These are phyloP conservation scores for Cheilosia urbana DNA, from an alignment of 2,888 invertebrate genomes.

Conservation along the genomic window DNA sequence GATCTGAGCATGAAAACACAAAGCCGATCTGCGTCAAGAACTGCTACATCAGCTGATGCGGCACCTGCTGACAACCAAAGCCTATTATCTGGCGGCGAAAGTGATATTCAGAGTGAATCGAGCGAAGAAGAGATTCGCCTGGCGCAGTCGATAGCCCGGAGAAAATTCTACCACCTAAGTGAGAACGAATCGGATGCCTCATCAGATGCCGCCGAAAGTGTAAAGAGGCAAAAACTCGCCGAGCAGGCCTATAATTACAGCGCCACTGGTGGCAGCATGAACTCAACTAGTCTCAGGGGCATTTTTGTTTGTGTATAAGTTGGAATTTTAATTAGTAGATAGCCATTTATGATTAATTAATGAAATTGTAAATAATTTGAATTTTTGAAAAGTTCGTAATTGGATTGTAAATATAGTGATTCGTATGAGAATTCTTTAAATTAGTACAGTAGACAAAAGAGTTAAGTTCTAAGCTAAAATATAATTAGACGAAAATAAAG, in stretches of 20 bases:
- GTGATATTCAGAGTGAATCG: slow-evolving; percentile 78
- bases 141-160: slow-evolving; percentile 67
- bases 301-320: slow-evolving; percentile 80
- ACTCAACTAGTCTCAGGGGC: slow-evolving; percentile 80
- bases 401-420: slow-evolving; percentile 39
- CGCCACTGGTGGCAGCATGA: slow-evolving; percentile 76
- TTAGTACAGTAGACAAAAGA: slow-evolving; percentile 1
- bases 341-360: slow-evolving; percentile 12
- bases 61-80: slow-evolving; percentile 78
- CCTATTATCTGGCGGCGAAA: slow-evolving; percentile 78
- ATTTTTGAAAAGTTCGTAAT: slow-evolving; percentile 39
- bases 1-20: slow-evolving; percentile 90
- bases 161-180: slow-evolving; percentile 81
- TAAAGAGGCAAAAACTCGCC: slow-evolving; percentile 80
- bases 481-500: slow-evolving; percentile 39
- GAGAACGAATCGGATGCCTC: slow-evolving; percentile 74
- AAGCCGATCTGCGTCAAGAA: slow-evolving; percentile 81
- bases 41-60: slow-evolving; percentile 49
- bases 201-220: slow-evolving; percentile 72
- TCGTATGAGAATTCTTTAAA: slow-evolving; percentile 12
- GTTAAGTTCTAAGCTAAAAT: slow-evolving; percentile 30
- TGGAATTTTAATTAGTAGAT: neutral
- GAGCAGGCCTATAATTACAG: slow-evolving; percentile 70
- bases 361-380: slow-evolving; percentile 53
- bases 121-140: slow-evolving; percentile 77